These are phyloP conservation scores for Listrodromus nycthemerus DNA, from an alignment of 2,888 invertebrate species.

Conservation along the genomic window DNA sequence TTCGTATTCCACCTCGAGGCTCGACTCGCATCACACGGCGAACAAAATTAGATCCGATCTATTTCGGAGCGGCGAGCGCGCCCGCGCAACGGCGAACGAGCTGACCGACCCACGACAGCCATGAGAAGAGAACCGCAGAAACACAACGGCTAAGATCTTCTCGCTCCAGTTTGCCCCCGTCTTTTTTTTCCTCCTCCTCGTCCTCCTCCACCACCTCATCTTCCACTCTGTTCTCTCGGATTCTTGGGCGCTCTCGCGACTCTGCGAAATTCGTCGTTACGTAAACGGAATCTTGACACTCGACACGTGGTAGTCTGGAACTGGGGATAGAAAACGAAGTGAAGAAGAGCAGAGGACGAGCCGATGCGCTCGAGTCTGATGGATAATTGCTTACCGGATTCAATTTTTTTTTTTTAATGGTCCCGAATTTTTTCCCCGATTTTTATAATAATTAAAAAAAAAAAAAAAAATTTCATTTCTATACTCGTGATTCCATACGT, in stretches of 20 bases:
- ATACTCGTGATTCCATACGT: too few relatives aligned
- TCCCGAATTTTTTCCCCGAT: background rate
- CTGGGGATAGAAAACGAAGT: constrained; percentile 6
- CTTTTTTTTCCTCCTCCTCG: constrained; percentile 58
- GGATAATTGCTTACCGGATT: background rate
- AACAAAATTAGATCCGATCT: constrained; percentile 84
- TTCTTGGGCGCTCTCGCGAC: constrained; percentile 21
- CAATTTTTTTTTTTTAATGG: background rate
- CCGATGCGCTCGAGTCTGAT: background rate
- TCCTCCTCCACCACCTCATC: background rate
- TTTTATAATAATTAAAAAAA: background rate
- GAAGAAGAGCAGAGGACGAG: background rate
- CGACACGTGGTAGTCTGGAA: constrained; percentile 14
- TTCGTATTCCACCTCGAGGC: constrained; percentile 19
- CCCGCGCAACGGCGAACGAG: constrained; percentile 58
- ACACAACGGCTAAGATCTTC: constrained; percentile 58
- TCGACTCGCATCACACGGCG: constrained; percentile 67
- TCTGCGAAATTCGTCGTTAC: constrained; percentile 24
- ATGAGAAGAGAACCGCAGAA: constrained; percentile 25
- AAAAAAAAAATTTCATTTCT: too few relatives aligned
- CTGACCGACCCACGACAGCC: constrained; percentile 6
- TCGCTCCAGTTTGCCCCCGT: constrained; percentile 80
- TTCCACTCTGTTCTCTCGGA: constrained; percentile 10
- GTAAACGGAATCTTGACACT: constrained; percentile 32
- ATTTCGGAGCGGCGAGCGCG: constrained; percentile 79